Conservation (phyloP, 1,140 invertebrate genomes). For the Procambarus virginalis region DNA sequence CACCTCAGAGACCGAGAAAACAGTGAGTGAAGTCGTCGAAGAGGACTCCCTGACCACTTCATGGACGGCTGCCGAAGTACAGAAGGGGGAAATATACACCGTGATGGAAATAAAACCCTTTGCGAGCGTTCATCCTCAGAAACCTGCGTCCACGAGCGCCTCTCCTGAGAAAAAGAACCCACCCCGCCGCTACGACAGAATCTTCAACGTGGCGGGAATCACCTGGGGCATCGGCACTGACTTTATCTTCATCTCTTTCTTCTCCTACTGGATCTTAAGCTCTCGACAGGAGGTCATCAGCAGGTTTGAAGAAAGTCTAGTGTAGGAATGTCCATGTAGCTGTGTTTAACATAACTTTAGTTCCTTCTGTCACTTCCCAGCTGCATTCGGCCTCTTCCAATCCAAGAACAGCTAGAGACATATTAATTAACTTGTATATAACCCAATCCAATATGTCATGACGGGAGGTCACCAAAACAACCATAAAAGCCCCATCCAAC, state of each 20-base stretch:
- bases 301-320: background rate
- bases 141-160: background rate
- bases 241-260: background rate
- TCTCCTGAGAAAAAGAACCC: background rate
- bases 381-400: no score
- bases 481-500: no score
- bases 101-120: background rate
- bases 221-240: background rate
- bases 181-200: background rate
- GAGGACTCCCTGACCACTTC: background rate
- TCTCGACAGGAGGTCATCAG: background rate
- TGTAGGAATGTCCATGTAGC: background rate
- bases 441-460: no score
- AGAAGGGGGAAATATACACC: background rate
- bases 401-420: no score
- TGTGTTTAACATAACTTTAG: no score
- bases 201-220: background rate
- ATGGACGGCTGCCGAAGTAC: background rate
- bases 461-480: no score
- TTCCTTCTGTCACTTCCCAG: no score
- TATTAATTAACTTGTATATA: no score
- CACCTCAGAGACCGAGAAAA: background rate
- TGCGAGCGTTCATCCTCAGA: background rate
- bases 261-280: conserved; percentile 17
- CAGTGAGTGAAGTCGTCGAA: background rate